Conservation (phyloP, 2,113 vertebrate genomes). For the Neofelis nebulosa region DNA sequence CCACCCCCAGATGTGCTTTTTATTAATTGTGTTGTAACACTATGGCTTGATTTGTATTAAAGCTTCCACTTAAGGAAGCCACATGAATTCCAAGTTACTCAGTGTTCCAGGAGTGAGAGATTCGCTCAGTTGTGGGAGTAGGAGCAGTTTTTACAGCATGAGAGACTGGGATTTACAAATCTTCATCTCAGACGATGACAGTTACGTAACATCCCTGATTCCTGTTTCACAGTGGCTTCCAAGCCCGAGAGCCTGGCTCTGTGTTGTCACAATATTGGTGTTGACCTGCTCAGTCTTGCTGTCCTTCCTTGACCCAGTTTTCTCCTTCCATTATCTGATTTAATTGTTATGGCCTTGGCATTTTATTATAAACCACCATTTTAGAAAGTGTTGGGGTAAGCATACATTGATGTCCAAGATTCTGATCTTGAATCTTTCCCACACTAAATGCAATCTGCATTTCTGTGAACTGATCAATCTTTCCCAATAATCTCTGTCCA, state of each 20-base stretch:
- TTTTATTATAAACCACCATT: constrained; percentile 9
- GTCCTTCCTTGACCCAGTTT: background rate
- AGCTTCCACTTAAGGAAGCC: background rate
- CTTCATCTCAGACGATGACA: background rate
- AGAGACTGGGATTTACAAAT: background rate
- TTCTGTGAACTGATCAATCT: background rate
- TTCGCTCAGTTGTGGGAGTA: background rate
- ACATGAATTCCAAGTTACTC: background rate
- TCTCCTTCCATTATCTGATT: background rate
- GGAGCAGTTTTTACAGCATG: background rate
- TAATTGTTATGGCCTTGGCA: background rate
- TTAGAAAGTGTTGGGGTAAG: background rate
- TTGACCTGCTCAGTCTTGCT: no score
- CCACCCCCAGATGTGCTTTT: background rate
- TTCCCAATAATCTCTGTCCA: background rate
- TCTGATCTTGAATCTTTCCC: background rate
- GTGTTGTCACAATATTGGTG: background rate
- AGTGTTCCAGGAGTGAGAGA: background rate
- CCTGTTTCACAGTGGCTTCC: background rate
- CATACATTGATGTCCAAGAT: background rate
- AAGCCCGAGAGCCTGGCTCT: background rate
- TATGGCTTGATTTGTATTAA: background rate
- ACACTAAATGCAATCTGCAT: background rate
- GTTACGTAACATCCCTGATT: background rate
- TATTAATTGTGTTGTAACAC: background rate